phyloP scores from a whole-genome alignment of 1,140 invertebrate species.

The Caenorhabditis briggsae region DNA sequence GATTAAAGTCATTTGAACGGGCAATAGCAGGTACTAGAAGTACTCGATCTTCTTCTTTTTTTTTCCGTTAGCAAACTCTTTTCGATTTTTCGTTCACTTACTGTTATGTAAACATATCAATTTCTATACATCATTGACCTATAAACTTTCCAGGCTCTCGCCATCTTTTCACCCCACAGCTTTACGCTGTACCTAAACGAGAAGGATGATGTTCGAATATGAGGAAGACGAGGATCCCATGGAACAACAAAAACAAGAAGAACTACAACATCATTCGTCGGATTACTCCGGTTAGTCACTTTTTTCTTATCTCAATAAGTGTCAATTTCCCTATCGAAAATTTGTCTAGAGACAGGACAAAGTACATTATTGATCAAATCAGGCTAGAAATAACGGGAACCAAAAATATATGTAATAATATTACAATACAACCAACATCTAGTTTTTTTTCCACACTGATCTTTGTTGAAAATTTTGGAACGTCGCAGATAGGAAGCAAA shows the following conservation, averaged over 20 bases:
- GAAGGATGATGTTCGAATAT: slow-evolving; percentile 54
- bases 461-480: slow-evolving; percentile 33
- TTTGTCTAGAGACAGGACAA: not conserved
- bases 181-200: slow-evolving; percentile 51
- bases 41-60: not conserved
- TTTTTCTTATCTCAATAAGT: not conserved
- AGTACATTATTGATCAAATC: not conserved
- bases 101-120: slow-evolving; percentile 39
- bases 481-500: not conserved
- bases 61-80: slow-evolving; percentile 15
- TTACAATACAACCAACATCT: slow-evolving; percentile 31
- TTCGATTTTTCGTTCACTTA: not conserved
- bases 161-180: slow-evolving; percentile 41
- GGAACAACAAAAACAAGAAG: slow-evolving; percentile 41
- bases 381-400: not conserved
- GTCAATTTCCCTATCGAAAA: not conserved
- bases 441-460: slow-evolving; percentile 37
- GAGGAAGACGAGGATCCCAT: slow-evolving; percentile 50
- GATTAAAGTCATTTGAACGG: slow-evolving; percentile 39
- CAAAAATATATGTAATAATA: not conserved
- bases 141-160: slow-evolving; percentile 26
- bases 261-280: slow-evolving; percentile 48
- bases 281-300: slow-evolving; percentile 49
- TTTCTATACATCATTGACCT: slow-evolving; percentile 2
- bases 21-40: slow-evolving; percentile 40